Base-by-base conservation (phyloP, 2,888 invertebrate species). In the Proisotoma minuta region DNA sequence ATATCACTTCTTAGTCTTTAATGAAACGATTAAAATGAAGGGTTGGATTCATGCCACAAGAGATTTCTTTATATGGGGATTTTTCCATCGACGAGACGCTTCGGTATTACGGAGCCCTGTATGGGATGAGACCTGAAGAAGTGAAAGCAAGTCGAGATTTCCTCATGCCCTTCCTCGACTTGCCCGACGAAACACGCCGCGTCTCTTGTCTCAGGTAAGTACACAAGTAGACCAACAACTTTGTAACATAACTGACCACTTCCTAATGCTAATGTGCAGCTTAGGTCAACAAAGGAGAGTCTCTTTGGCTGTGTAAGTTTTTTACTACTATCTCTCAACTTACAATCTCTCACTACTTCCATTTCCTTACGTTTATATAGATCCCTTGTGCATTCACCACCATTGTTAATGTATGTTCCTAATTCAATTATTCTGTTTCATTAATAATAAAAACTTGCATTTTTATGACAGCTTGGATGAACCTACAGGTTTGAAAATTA, bases 231-330 rank as follows among this genome's bases (percentile, higher is more conserved):
- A 15, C 15, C 34, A 34, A 10, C 8, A 10, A 8, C 34, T 15
- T 34, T 34, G 8, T 34, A 15, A 34, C 34, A 34, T 34, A 34
- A 15, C 15, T 15, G 8, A 34, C 34, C 15, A 8, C 34, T 34
- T 15, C 34, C 34, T 15, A 8, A 34, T 34, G n/a, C n/a, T n/a
- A n/a, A n/a, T n/a, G n/a, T n/a, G n/a, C 34, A 34, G 10, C 18
- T 43, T 20, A 8, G 79, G 79, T 15, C 79, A 79, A 70, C 76
- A 77, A 68, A 69, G 79, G 27, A 69, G 79, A 50, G 77, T 79
- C 1, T 79, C 79, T 1, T 76, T 79, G 63, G 77, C 78, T 8
- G 76, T 77, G 34, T 34, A 8, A 34, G 8, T 15, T 15, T 10
- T 34, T 34, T 15, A 10, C 34, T 15, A 34, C 34, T 15, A 34